These are phyloP conservation scores for Grammomys surdaster DNA, from an alignment of 2,113 vertebrate species.

Conservation along the genomic window DNA sequence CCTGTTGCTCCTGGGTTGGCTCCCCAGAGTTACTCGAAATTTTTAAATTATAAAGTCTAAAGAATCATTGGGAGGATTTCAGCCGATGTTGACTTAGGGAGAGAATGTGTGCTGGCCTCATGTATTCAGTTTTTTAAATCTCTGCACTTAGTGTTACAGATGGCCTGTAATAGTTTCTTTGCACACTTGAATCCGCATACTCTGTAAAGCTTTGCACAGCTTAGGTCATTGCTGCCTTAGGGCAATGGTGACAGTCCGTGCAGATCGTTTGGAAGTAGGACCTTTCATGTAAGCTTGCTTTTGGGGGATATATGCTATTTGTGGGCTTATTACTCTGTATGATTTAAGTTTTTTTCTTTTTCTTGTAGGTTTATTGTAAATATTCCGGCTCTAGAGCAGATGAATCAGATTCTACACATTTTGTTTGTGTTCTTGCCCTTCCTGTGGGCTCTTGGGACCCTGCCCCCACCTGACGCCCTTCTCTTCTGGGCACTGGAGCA, in stretches of 20 bases:
- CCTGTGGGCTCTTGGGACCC: slow-evolving; percentile 95
- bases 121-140: slow-evolving; percentile 41
- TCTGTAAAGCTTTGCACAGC: background rate
- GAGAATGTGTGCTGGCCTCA: background rate
- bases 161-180: slow-evolving; percentile 15
- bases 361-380: slow-evolving; percentile 90
- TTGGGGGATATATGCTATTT: background rate
- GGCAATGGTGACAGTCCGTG: background rate
- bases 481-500: slow-evolving; percentile 98
- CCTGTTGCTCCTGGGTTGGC: background rate
- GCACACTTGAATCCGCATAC: background rate
- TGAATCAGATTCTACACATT: slow-evolving; percentile 95
- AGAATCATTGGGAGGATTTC: slow-evolving; percentile 41
- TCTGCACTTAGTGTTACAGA: slow-evolving; percentile 12
- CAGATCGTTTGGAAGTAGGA: background rate
- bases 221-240: background rate
- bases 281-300: slow-evolving; percentile 8
- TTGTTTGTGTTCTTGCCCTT: slow-evolving; percentile 95
- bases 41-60: slow-evolving; percentile 38
- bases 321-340: background rate
- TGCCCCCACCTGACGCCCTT: slow-evolving; percentile 96
- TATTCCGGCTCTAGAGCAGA: slow-evolving; percentile 90
- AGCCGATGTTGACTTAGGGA: slow-evolving; percentile 14
- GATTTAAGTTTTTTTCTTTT: slow-evolving; percentile 81
- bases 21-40: background rate